phyloP scores from a whole-genome alignment of 2,888 invertebrate species.

The Amiota minor region DNA sequence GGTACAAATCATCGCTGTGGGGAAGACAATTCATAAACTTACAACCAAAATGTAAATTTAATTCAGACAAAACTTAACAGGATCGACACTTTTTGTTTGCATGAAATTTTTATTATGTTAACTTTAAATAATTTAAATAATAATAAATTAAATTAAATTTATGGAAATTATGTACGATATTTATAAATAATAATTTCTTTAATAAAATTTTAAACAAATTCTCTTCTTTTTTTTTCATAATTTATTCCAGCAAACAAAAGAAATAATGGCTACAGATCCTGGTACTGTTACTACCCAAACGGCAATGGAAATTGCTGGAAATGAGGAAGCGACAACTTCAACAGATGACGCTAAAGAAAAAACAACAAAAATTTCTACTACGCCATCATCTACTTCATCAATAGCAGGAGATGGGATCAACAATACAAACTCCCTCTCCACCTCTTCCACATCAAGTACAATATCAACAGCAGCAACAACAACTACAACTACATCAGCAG shows the following conservation, averaged over 20 bases:
- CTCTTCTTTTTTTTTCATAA: slow-evolving; percentile 45
- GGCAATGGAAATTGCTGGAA: too few species aligned
- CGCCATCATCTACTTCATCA: slow-evolving; percentile 25
- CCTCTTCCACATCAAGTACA: neutral
- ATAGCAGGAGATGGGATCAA: slow-evolving; percentile 29
- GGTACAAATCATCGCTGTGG: too few species aligned
- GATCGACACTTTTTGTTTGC: too few species aligned
- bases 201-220: slow-evolving; percentile 35
- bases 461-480: slow-evolving; percentile 9
- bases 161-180: too few species aligned
- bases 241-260: slow-evolving; percentile 46
- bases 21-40: too few species aligned
- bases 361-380: too few species aligned
- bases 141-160: too few species aligned
- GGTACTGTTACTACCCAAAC: neutral
- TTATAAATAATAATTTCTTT: neutral
- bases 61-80: too few species aligned
- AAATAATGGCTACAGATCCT: slow-evolving; percentile 53
- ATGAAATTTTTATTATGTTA: too few species aligned
- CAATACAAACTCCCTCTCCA: neutral
- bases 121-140: too few species aligned
- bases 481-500: slow-evolving; percentile 27
- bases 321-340: slow-evolving; percentile 35
- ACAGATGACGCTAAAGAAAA: neutral
- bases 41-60: too few species aligned